These are phyloP conservation scores for Aporrectodea caliginosa DNA, from an alignment of 1,140 invertebrate species.

Conservation along the genomic window DNA sequence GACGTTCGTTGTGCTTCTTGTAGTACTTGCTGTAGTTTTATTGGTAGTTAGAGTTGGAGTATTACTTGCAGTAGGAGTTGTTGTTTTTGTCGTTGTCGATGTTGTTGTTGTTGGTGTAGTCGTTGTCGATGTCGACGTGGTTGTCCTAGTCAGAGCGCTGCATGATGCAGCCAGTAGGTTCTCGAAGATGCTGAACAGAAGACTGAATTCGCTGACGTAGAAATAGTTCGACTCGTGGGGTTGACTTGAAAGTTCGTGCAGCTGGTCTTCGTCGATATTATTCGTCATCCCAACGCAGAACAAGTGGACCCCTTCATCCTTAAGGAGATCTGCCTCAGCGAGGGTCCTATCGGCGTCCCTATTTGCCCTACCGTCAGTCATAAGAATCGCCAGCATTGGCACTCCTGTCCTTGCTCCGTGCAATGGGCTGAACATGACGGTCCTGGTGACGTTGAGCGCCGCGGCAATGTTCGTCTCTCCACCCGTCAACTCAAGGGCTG, in stretches of 20 bases:
- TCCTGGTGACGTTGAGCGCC: not conserved
- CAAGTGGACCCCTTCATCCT: slow-evolving; percentile 36
- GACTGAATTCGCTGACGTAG: not conserved
- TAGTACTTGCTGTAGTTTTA: not conserved
- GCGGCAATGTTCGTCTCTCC: slow-evolving; percentile 23
- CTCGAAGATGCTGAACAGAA: not conserved
- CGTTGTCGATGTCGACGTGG: not conserved
- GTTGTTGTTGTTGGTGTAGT: not conserved
- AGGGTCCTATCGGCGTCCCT: slow-evolving; percentile 18
- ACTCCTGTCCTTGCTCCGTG: not conserved
- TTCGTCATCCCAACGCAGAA: slow-evolving; percentile 34
- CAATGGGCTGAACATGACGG: slow-evolving; percentile 11
- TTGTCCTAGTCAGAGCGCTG: not conserved
- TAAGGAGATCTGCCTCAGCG: slow-evolving; percentile 32
- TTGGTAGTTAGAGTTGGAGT: not conserved
- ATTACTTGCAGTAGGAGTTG: not conserved
- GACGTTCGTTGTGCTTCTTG: not conserved
- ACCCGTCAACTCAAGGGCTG: not conserved
- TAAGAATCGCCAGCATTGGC: not conserved
- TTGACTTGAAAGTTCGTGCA: not conserved
- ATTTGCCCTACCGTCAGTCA: slow-evolving; percentile 24
- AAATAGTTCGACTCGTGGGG: slow-evolving; percentile 11
- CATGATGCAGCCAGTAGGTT: slow-evolving; percentile 5
- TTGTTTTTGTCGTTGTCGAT: not conserved
- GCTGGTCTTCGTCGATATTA: slow-evolving; percentile 19